Base-by-base conservation (phyloP, 2,113 vertebrate species). In the Centropus bengalensis region DNA sequence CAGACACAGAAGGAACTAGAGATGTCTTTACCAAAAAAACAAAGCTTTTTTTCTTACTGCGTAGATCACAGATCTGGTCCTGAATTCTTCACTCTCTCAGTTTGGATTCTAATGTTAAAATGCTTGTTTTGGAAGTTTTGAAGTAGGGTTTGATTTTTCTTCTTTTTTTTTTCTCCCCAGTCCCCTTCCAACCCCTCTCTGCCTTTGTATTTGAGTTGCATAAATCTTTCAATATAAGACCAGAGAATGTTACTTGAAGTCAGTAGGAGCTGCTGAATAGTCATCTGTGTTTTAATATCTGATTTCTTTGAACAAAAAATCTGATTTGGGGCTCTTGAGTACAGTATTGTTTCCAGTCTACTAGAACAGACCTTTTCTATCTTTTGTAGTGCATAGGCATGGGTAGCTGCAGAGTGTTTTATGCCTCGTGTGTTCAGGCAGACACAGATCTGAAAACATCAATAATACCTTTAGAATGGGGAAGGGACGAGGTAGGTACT, bases 241-340 rank as follows among this genome's bases (percentile, higher is more conserved):
- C 27, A 86, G 90, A 92, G 51, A 68, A 32, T 49, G 26, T 77
- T 95, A 38, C 56, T 91, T 71, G 45, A 89, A 83, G 58, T 91
- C 21, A 52, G 8, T 69, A 88, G 55, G 67, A 81, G 51, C 59
- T 93, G 84, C 54, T 97, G 78, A 97, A 96, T 95, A 94, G 63
- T 86, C 87, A 76, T 93, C 81, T 96, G 54, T 96, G 49, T 74
- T 95, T 91, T 89, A 91, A 55, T 75, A 69, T 62, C 67, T 87
- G 59, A 67, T 40, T 49, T 92, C 45, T 28, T 64, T 91, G 23
- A 94, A 89, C 4, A 2, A 69, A 97, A 94, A 93, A 90, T 97
- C 77, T 96, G 77, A 73, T 92, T 91, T 89, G 69, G 30, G 51
- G 40, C 49, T 96, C 89, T 92, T 92, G 88, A 97, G 92, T 94